A percentile compares a stretch with the other conserved stretches of the same genome.
phyloP scores from a whole-genome alignment of 1,140 invertebrate species.

The Ips typographus region DNA sequence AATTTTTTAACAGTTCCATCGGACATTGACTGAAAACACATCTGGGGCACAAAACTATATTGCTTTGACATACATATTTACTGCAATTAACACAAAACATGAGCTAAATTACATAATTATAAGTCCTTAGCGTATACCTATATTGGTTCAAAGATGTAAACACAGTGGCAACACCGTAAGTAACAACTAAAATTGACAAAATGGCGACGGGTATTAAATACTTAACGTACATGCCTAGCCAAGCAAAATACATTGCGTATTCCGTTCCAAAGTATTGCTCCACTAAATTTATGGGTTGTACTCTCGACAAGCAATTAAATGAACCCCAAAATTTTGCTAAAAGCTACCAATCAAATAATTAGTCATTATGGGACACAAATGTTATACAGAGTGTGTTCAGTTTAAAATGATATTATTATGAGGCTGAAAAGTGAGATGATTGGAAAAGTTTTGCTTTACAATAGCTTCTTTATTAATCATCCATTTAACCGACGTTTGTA shows the following conservation, averaged over 20 bases:
- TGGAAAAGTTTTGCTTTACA: too few relatives aligned
- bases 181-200: slow-evolving; percentile 52
- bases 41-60: slow-evolving; percentile 39
- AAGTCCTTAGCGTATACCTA: too few relatives aligned
- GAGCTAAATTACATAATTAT: too few relatives aligned
- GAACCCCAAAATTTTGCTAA: slow-evolving; percentile 46
- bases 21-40: slow-evolving; percentile 34
- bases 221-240: slow-evolving; percentile 58
- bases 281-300: slow-evolving; percentile 48
- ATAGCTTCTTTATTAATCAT: too few relatives aligned
- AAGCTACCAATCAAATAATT: too few relatives aligned
- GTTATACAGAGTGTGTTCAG: too few relatives aligned
- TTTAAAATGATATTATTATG: too few relatives aligned
- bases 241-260: slow-evolving; percentile 53
- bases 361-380: too few relatives aligned
- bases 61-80: slow-evolving; percentile 38
- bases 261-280: slow-evolving; percentile 52
- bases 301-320: slow-evolving; percentile 58
- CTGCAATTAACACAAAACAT: background rate
- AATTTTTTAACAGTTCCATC: slow-evolving; percentile 21
- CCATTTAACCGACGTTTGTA: too few relatives aligned
- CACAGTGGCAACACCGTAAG: slow-evolving; percentile 35
- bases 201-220: slow-evolving; percentile 58
- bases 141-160: slow-evolving; percentile 19
- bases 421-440: too few relatives aligned